Evolutionary conservation across 92 coral and sea anemone genomes (phyloP).

Genomic region (Porites rus): DNA sequence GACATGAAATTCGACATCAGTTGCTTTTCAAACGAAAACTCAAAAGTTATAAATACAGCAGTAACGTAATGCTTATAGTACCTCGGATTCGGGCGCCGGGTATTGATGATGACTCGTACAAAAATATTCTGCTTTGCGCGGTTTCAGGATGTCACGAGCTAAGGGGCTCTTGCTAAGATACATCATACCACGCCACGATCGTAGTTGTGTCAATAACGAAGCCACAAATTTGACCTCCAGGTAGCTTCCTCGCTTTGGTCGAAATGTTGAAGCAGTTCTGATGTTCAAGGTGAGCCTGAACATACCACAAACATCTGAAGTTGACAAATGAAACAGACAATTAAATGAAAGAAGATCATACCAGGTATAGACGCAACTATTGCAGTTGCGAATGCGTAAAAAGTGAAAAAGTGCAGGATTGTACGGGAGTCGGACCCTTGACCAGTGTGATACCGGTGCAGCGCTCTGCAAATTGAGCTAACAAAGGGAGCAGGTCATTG

Average conservation of each 20-base stretch:
- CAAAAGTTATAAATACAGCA: too few relatives aligned
- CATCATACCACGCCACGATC: conserved; percentile 92
- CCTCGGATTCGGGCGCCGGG: conserved; percentile 15
- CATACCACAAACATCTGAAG: background rate
- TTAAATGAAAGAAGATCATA: too few relatives aligned
- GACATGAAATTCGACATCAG: too few relatives aligned
- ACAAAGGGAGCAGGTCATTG: too few relatives aligned
- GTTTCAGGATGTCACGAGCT: conserved; percentile 84
- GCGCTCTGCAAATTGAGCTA: too few relatives aligned
- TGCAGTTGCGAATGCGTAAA: too few relatives aligned
- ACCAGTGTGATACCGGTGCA: too few relatives aligned
- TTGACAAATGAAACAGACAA: background rate
- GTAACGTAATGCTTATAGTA: background rate
- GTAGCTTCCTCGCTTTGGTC: conserved; percentile 52
- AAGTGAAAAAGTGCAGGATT: too few relatives aligned
- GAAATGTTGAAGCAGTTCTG: conserved; percentile 48
- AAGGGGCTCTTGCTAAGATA: conserved; percentile 68
- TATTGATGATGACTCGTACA: conserved; percentile 42
- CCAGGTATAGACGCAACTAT: too few relatives aligned
- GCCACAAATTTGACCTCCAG: conserved; percentile 67
- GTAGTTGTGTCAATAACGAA: conserved; percentile 78
- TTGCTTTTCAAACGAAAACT: too few relatives aligned
- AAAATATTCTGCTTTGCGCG: conserved; percentile 72
- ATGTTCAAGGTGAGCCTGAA: conserved; percentile 53
- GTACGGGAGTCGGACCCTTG: too few relatives aligned